Evolutionary conservation across 2,888 invertebrate species (phyloP), one percentile per base, ranked within the genome.

Genomic region (Aricia artaxerxes): DNA sequence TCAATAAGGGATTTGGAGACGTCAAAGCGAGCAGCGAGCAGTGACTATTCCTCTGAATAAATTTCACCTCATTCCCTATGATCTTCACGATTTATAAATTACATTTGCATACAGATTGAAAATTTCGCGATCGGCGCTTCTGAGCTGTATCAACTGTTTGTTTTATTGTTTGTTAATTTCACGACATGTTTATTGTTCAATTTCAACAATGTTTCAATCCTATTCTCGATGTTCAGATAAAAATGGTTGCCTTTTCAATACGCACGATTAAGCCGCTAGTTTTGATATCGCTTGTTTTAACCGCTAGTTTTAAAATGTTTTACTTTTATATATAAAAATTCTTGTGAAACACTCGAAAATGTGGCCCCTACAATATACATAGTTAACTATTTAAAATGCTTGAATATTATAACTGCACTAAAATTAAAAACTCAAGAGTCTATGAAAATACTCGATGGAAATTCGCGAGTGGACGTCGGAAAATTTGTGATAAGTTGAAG

Each of bases 71-170:
- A 76, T 76, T 76, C 57, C 76, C 76, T 57, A 53, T 76, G 76
- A 81, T 82, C 79, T 81, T 64, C 79, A 61, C 79, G 80, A 79
- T 82, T 81, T 82, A 81, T 82, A 82, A 82, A 82, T 80, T 78
- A 79, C 80, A 91, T 92, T 92, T 88, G 90, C 92, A 92, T 92
- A 91, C 88, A 92, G 87, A 92, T 92, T 91, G 91, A 87, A 90
- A 92, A 91, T 87, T 91, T 89, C 83, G 80, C 82, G 80, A 82
- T 81, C 81, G 81, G 79, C 80, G 80, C 79, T 79, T 80, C 79
- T 79, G 79, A 78, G 72, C 73, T 16, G 73, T 73, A 38, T 35
- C 60, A 40, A 73, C 61, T 61, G 44, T 61, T 78, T 73, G 73
- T 73, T 73, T 78, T 73, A 73, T 38, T 53, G 35, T 38, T 57